Evolutionary conservation across 2,888 invertebrate genomes (phyloP), one percentile per base, ranked within the genome.

Genomic region (Drosophila mercatorum): DNA sequence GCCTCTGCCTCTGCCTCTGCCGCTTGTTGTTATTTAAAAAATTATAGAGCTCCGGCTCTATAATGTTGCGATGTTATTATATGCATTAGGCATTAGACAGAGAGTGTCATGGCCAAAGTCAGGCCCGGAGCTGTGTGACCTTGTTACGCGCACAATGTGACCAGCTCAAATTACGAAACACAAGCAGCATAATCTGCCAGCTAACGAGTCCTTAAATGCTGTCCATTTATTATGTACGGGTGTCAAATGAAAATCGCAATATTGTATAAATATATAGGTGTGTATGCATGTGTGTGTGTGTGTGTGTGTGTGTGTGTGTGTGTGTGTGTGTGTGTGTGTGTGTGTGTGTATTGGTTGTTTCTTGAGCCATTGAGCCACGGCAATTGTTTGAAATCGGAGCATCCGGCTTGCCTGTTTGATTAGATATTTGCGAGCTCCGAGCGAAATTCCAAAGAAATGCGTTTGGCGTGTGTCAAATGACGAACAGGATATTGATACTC

Each of bases 191-290:
- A 81, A 74, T 74, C 68, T 60, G 59, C 31, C 56, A 64, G 72
- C 71, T 70, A 81, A 75, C 72, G 75, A 89, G 81, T 68, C 62
- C 57, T 72, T 78, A 76, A 72, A 77, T 41, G 41, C 47, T 65
- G 22, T 47, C 67, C 40, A 49, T 71, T 81, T 68, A 55, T 81
- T 68, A 52, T 51, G 68, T 64, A 47, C 44, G 63, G 80, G 88
- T 89, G 83, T 86, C 86, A 71, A 81, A 83, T 88, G 72, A 82
- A 84, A 41, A 89, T 86, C 61, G 86, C 83, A 86, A 86, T 86
- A 81, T 85, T 86, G 86, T 86, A 89, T 89, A 74, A 72, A 87
- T 66, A 52, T 49, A 34, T 46, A 12, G 34, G 10, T 34, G 38
- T 40, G 38, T 40, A 17, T 17, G 14, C 2, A 22, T 22, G 22